These are phyloP conservation scores for Entomobrya proxima DNA, from an alignment of 2,888 invertebrate genomes.

Conservation along the genomic window DNA sequence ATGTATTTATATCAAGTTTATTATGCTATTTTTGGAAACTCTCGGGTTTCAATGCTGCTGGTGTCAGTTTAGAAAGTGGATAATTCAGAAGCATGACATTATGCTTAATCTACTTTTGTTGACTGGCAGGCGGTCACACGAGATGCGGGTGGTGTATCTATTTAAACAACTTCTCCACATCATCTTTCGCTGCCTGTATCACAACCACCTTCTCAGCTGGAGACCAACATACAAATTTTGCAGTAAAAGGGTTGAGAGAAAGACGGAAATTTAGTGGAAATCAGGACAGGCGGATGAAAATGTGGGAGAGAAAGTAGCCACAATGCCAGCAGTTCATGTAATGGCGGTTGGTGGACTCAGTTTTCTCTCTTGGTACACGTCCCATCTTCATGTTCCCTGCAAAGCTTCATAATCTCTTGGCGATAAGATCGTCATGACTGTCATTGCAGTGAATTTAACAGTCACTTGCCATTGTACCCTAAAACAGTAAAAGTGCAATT, in stretches of 20 bases:
- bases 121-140: not conserved
- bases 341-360: not conserved
- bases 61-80: not conserved
- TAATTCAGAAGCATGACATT: slow-evolving; percentile 19
- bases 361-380: slow-evolving; percentile 16
- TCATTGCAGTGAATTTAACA: slow-evolving; percentile 39
- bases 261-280: not conserved
- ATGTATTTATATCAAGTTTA: not conserved
- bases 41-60: not conserved
- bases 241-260: not conserved
- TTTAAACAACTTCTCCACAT: not conserved
- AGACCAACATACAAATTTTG: not conserved
- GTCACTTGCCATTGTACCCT: slow-evolving; percentile 42
- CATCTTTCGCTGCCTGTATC: too few relatives aligned
- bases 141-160: not conserved
- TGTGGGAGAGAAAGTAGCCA: not conserved
- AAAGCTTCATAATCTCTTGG: slow-evolving; percentile 40
- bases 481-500: slow-evolving; percentile 6
- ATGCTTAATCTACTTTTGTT: slow-evolving; percentile 8
- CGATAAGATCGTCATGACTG: slow-evolving; percentile 52
- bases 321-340: too few relatives aligned
- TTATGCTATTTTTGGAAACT: not conserved
- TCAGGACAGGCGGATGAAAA: not conserved
- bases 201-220: not conserved
- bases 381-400: slow-evolving; percentile 1